These are phyloP conservation scores for Halocynthia roretzi DNA, from an alignment of 23 tunicate species.

Conservation along the genomic window DNA sequence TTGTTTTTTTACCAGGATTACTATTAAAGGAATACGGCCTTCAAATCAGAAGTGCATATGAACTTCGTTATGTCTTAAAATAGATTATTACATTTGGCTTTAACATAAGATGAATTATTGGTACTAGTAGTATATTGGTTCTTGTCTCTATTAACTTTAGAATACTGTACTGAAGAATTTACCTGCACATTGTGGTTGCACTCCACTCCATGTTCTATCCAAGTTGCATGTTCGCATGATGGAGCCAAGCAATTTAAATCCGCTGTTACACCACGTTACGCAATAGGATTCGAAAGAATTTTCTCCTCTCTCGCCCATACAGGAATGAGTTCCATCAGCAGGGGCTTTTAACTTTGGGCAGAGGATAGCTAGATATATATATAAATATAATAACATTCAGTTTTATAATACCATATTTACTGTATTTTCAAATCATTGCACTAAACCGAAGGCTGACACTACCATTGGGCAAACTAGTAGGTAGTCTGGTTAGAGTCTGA, in stretches of 20 bases:
- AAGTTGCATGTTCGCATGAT: not conserved
- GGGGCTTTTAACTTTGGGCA: conserved; percentile 11
- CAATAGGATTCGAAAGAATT: not conserved
- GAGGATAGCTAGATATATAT: not conserved
- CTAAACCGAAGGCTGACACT: not conserved
- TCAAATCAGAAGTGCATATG: no score
- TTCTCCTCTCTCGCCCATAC: conserved; percentile 1
- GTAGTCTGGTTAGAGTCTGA: not conserved
- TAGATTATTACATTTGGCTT: no score
- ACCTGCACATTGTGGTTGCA: conserved; percentile 9
- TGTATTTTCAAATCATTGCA: no score
- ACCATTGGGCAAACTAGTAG: not conserved
- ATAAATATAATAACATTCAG: not conserved
- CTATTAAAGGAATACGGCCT: no score
- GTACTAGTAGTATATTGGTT: no score
- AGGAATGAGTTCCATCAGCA: not conserved
- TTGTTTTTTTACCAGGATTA: no score
- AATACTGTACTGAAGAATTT: no score
- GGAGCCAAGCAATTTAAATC: conserved; percentile 15
- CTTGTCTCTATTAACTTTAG: no score
- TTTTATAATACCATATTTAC: no score
- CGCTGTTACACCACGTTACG: not conserved
- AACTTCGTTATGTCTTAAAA: no score
- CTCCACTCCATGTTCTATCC: conserved; percentile 13
- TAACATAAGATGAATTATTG: no score